Evolutionary conservation across 2,113 vertebrate species (phyloP).

Genomic region (Muscicapa adusta): DNA sequence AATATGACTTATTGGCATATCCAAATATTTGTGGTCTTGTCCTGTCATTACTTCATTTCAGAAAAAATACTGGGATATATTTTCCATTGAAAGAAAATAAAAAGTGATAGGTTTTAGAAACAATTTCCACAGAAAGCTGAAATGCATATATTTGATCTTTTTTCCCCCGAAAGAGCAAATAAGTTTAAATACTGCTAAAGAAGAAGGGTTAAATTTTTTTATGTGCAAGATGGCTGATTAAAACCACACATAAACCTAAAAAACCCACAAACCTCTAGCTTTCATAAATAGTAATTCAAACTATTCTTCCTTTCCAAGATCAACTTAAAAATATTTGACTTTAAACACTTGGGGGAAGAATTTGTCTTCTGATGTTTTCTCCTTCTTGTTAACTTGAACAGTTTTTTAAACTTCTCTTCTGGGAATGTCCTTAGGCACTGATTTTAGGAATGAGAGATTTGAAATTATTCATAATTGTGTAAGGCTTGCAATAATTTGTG

Average conservation of each 20-base stretch:
- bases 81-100: not conserved
- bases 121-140: not conserved
- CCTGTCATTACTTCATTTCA: not conserved
- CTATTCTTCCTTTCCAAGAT: not conserved
- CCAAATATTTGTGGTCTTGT: not conserved
- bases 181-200: not conserved
- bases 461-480: not conserved
- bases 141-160: not conserved
- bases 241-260: not conserved
- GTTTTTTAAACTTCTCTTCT: not conserved
- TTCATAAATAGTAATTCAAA: not conserved
- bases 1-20: not conserved
- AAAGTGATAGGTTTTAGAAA: not conserved
- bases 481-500: not conserved
- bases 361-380: not conserved
- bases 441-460: not conserved
- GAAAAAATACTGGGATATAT: not conserved
- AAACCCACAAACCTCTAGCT: fast-evolving
- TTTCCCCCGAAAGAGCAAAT: not conserved
- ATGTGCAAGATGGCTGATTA: not conserved
- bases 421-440: not conserved
- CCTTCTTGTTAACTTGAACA: not conserved
- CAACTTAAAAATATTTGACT: not conserved
- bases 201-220: not conserved
- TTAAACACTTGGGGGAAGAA: not conserved